phyloP scores from a whole-genome alignment of 2,888 invertebrate genomes.

The Chelonus formosanus region DNA sequence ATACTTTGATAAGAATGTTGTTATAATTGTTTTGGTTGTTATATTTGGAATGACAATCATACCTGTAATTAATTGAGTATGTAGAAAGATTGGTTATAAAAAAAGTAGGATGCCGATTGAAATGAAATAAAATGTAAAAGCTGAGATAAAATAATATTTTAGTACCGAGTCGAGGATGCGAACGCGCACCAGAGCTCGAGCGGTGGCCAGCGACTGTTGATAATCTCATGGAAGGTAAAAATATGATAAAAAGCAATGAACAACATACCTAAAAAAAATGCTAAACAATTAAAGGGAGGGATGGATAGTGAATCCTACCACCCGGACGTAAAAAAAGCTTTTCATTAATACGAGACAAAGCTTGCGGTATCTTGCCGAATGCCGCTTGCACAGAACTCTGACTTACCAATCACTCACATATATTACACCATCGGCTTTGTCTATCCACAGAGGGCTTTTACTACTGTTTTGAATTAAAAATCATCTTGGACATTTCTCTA shows the following conservation, averaged over 20 bases:
- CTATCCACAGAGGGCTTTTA: no score
- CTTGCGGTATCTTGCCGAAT: constrained; percentile 16
- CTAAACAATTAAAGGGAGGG: background rate
- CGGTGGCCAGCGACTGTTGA: constrained; percentile 67
- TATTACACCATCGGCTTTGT: background rate
- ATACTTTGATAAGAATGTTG: no score
- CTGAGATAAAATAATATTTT: constrained; percentile 55
- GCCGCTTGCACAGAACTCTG: constrained; percentile 13
- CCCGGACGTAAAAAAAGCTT: constrained; percentile 2
- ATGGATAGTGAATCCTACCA: background rate
- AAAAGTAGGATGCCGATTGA: constrained; percentile 15
- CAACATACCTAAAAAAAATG: constrained; percentile 1
- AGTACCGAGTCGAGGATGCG: constrained; percentile 64
- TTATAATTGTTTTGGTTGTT: no score
- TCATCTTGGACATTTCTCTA: no score
- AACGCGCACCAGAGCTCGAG: constrained; percentile 60
- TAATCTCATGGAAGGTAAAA: constrained; percentile 67
- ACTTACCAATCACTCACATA: constrained; percentile 9
- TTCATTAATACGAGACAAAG: background rate
- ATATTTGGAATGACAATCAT: no score
- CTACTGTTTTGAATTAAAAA: no score
- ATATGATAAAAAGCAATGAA: constrained; percentile 33
- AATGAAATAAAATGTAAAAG: constrained; percentile 44
- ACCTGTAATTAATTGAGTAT: background rate
- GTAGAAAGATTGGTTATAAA: background rate